Evolutionary conservation across 1,140 invertebrate species (phyloP).

Genomic region (Drosophila littoralis): DNA sequence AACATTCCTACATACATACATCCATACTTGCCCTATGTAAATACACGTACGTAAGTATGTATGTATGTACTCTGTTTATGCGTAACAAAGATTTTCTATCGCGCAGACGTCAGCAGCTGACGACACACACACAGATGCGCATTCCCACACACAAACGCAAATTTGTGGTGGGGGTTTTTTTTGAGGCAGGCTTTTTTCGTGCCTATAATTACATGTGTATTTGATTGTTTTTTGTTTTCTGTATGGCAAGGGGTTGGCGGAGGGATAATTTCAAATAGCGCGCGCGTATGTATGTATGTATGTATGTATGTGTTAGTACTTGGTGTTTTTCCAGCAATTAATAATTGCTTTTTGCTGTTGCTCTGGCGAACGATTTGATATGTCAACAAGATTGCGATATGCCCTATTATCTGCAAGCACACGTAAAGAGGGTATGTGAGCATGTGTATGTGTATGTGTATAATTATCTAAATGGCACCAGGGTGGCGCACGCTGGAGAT

Average conservation of each 20-base stretch:
- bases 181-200: constrained; percentile 14
- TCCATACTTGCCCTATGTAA: neutral
- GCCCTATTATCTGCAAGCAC: constrained; percentile 55
- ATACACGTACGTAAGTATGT: neutral
- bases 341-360: constrained; percentile 67
- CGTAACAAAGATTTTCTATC: neutral
- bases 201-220: constrained; percentile 14
- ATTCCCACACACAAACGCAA: neutral
- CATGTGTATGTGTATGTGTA: neutral
- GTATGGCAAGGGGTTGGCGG: neutral
- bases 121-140: neutral
- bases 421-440: neutral
- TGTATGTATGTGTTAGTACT: neutral
- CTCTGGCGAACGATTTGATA: constrained; percentile 53
- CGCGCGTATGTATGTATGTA: neutral
- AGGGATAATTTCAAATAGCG: constrained; percentile 4
- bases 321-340: constrained; percentile 58
- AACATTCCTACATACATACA: neutral
- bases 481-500: neutral
- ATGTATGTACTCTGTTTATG: neutral
- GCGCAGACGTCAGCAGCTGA: constrained; percentile 16
- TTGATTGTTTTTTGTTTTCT: constrained; percentile 1
- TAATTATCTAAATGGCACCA: constrained; percentile 28
- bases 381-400: constrained; percentile 50
- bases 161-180: constrained; percentile 1